These are phyloP conservation scores for Acinonyx jubatus DNA, from an alignment of 2,113 vertebrate genomes.

Conservation along the genomic window DNA sequence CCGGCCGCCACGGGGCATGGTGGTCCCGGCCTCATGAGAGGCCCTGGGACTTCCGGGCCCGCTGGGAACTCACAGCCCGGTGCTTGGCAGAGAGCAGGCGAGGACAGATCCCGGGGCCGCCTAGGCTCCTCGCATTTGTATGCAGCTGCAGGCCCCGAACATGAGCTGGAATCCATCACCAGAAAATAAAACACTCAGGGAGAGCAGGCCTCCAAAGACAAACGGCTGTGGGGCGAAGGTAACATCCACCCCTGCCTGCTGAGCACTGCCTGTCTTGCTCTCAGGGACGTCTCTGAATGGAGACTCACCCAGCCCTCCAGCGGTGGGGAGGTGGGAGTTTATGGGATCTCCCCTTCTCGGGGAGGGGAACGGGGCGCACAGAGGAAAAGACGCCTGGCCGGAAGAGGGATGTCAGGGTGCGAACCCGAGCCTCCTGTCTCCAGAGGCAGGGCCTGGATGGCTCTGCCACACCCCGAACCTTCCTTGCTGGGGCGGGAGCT, in stretches of 20 bases:
- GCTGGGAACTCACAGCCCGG: slow-evolving; percentile 29
- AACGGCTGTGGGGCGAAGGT: background rate
- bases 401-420: background rate
- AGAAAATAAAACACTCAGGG: slow-evolving; percentile 67
- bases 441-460: background rate
- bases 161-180: slow-evolving; percentile 73
- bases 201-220: slow-evolving; percentile 48
- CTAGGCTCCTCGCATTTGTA: slow-evolving; percentile 70
- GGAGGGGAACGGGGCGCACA: background rate
- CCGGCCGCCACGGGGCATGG: slow-evolving; percentile 49
- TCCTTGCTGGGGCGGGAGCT: background rate
- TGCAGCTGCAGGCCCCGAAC: slow-evolving; percentile 65
- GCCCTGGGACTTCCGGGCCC: slow-evolving; percentile 49
- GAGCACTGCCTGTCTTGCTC: background rate
- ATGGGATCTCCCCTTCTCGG: background rate
- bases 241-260: background rate
- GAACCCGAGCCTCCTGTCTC: background rate
- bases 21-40: slow-evolving; percentile 55
- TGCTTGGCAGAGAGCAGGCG: background rate
- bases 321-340: no score
- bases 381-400: background rate
- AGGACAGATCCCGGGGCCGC: background rate
- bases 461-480: background rate
- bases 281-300: background rate
- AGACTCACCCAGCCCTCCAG: background rate